Conservation (phyloP, 2,113 vertebrate genomes). For the Myrmophylax atrothorax region DNA sequence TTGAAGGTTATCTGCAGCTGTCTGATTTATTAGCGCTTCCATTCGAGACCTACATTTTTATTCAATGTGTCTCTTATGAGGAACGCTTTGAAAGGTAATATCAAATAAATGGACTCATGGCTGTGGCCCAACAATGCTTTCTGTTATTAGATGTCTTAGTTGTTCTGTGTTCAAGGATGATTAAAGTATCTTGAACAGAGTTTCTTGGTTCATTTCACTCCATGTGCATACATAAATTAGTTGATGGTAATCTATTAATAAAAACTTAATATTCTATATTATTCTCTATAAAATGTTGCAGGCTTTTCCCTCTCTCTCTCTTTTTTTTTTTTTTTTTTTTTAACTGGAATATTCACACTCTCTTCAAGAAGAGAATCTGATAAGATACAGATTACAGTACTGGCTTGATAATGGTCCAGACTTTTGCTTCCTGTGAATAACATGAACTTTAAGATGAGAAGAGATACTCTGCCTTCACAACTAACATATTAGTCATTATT, state of each 20-base stretch:
- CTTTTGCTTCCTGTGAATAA: neutral
- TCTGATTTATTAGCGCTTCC: constrained; percentile 34
- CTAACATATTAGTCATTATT: neutral
- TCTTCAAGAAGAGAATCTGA: neutral
- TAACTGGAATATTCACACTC: neutral
- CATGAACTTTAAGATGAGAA: neutral
- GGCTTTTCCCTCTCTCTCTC: rapidly evolving
- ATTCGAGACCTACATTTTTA: constrained; percentile 1
- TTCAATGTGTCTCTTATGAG: constrained; percentile 48
- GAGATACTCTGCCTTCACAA: neutral
- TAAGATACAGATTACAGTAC: neutral
- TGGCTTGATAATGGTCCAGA: neutral
- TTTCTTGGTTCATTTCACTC: constrained; percentile 35
- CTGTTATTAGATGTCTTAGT: constrained; percentile 42
- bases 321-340: neutral
- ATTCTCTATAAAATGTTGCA: neutral
- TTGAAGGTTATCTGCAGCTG: constrained; percentile 25
- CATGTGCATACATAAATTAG: constrained; percentile 44
- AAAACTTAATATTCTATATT: constrained; percentile 36
- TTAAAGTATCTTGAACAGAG: constrained; percentile 30
- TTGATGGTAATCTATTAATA: constrained; percentile 58
- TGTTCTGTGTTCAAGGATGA: neutral
- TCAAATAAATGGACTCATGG: constrained; percentile 22
- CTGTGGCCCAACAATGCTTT: constrained; percentile 10
- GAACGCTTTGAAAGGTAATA: constrained; percentile 36